Evolutionary conservation across 2,797 vertebrate species (phyloP).

Genomic region (Etheostoma perlongum): DNA sequence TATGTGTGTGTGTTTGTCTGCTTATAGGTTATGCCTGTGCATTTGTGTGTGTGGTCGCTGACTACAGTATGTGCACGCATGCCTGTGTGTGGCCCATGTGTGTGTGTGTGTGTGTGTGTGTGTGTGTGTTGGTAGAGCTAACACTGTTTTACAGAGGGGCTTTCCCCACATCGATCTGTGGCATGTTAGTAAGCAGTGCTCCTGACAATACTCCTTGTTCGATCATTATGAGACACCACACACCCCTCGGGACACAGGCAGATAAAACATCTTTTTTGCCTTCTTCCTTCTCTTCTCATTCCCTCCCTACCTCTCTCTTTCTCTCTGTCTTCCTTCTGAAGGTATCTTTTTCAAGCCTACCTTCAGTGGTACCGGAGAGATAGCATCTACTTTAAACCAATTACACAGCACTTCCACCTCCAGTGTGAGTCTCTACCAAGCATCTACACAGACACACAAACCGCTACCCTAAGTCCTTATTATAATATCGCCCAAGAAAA

Average conservation of each 20-base stretch:
- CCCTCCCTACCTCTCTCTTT: constrained; percentile 48
- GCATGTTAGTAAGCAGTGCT: constrained; percentile 81
- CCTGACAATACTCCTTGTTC: constrained; percentile 82
- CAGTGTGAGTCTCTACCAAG: constrained; percentile 68
- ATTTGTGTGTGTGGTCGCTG: constrained; percentile 55
- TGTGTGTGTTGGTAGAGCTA: constrained; percentile 58
- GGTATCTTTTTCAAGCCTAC: constrained; percentile 79
- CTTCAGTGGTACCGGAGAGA: constrained; percentile 80
- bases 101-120: constrained; percentile 36
- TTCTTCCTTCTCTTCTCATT: constrained; percentile 50
- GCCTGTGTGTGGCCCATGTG: constrained; percentile 36
- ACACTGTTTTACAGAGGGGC: constrained; percentile 74
- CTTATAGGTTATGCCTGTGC: constrained; percentile 38
- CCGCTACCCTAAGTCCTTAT: constrained; percentile 78
- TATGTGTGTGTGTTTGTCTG: constrained; percentile 37
- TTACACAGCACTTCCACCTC: constrained; percentile 84
- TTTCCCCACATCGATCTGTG: constrained; percentile 80
- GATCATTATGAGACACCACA: constrained; percentile 79
- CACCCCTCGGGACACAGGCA: constrained; percentile 68
- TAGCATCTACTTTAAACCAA: constrained; percentile 88
- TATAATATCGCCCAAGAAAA: constrained; percentile 84
- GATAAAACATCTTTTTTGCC: constrained; percentile 67
- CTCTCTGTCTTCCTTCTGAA: constrained; percentile 63
- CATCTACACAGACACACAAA: constrained; percentile 52
- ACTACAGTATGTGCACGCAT: constrained; percentile 27